These are phyloP conservation scores for Atopsyche davidsoni DNA, from an alignment of 1,140 invertebrate species.

Conservation along the genomic window DNA sequence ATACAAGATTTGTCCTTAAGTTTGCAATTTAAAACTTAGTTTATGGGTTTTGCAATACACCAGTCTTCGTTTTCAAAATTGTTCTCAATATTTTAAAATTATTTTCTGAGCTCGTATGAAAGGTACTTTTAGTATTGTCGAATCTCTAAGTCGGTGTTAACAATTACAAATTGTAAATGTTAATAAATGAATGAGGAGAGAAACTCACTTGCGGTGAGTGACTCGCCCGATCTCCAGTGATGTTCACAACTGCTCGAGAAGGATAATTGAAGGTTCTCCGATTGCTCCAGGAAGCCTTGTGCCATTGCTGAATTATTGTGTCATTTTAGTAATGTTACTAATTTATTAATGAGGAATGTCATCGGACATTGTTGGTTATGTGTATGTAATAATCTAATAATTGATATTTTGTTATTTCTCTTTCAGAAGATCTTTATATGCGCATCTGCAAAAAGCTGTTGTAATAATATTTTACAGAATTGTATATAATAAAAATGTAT, in stretches of 20 bases:
- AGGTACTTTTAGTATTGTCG: no score
- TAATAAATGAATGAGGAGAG: no score
- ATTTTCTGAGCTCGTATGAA: no score
- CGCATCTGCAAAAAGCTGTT: slow-evolving; percentile 28
- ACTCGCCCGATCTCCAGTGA: no score
- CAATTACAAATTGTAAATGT: no score
- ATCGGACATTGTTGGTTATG: slow-evolving; percentile 28
- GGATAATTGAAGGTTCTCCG: no score
- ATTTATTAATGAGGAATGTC: slow-evolving; percentile 26
- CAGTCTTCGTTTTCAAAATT: background rate
- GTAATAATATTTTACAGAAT: slow-evolving; percentile 30
- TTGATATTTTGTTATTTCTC: slow-evolving; percentile 30
- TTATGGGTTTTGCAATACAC: slow-evolving; percentile 11
- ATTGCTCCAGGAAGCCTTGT: slow-evolving; percentile 20
- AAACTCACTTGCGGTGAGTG: no score
- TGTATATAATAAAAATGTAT: slow-evolving; percentile 31
- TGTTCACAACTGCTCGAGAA: no score
- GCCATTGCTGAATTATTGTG: slow-evolving; percentile 25
- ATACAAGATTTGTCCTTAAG: slow-evolving; percentile 11
- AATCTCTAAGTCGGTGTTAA: no score
- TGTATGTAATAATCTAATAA: slow-evolving; percentile 24
- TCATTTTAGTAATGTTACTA: slow-evolving; percentile 27
- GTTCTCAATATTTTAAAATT: no score
- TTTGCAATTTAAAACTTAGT: no score
- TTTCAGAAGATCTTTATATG: slow-evolving; percentile 30